Conservation (phyloP, 1,140 invertebrate genomes). For the Pectinophora gossypiella region DNA sequence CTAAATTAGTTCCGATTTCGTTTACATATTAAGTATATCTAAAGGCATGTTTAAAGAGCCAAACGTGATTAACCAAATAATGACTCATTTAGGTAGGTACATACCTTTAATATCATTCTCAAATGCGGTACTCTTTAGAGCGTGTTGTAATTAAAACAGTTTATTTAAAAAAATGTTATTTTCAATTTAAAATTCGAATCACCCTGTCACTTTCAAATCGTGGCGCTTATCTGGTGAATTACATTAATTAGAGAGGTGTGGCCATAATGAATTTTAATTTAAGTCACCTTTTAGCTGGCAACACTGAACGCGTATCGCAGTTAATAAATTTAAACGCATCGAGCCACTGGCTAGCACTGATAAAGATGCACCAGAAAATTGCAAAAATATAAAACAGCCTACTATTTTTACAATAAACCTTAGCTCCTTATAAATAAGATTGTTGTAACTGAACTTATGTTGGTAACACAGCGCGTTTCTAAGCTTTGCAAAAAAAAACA, state of each 20-base stretch:
- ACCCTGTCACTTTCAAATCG: background rate
- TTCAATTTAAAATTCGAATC: no score
- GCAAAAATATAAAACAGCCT: background rate
- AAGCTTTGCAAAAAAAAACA: background rate
- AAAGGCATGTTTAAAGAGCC: no score
- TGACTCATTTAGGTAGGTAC: no score
- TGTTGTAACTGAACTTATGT: background rate
- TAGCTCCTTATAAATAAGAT: background rate
- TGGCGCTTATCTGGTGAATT: constrained; percentile 61
- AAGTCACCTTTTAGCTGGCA: constrained; percentile 65
- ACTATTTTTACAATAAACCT: background rate
- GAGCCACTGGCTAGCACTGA: constrained; percentile 46
- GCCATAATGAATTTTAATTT: constrained; percentile 73
- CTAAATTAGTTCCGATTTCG: no score
- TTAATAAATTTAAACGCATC: constrained; percentile 70
- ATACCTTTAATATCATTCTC: no score
- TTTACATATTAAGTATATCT: no score
- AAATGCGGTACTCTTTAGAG: no score
- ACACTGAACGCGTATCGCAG: constrained; percentile 70
- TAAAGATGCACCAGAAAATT: constrained; percentile 49
- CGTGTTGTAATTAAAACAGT: no score
- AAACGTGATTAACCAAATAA: no score
- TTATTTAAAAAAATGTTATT: no score
- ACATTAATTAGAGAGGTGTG: constrained; percentile 67
- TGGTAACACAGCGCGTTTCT: background rate